These are phyloP conservation scores for Linnaemya vulpina DNA, from an alignment of 2,888 invertebrate species.

Conservation along the genomic window DNA sequence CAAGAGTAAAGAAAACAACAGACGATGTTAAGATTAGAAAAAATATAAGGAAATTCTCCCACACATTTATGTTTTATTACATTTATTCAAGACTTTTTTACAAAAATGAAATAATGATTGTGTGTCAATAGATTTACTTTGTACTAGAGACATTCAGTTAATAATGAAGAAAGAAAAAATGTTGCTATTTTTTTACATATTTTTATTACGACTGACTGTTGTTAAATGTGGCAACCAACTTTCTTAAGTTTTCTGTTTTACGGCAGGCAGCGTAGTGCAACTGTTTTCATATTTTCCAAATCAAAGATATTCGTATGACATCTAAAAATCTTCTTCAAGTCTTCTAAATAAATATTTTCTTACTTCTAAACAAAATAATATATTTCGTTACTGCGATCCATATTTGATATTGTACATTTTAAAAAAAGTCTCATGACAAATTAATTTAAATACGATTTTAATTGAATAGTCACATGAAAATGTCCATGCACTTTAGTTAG, in stretches of 20 bases:
- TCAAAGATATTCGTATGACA: too few relatives aligned
- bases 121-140: constrained; percentile 65
- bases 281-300: too few relatives aligned
- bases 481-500: not conserved
- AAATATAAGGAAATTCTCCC: constrained; percentile 52
- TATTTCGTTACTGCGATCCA: too few relatives aligned
- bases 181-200: constrained; percentile 16
- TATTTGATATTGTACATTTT: too few relatives aligned
- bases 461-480: not conserved
- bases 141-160: constrained; percentile 7
- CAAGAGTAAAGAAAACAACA: constrained; percentile 34
- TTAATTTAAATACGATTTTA: not conserved
- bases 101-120: constrained; percentile 49
- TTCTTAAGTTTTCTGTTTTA: constrained; percentile 28
- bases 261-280: constrained; percentile 19
- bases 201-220: constrained; percentile 28
- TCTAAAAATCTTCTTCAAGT: too few relatives aligned
- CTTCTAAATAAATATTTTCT: too few relatives aligned
- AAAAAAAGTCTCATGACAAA: too few relatives aligned
- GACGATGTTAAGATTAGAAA: constrained; percentile 8
- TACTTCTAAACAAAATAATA: too few relatives aligned
- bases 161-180: constrained; percentile 16
- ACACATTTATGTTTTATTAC: constrained; percentile 66
- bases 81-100: constrained; percentile 16
- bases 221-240: constrained; percentile 56